A percentile compares a stretch with the other conserved stretches of the same genome.
These are phyloP conservation scores for Empis stercorea DNA, from an alignment of 2,888 invertebrate species.

Conservation along the genomic window DNA sequence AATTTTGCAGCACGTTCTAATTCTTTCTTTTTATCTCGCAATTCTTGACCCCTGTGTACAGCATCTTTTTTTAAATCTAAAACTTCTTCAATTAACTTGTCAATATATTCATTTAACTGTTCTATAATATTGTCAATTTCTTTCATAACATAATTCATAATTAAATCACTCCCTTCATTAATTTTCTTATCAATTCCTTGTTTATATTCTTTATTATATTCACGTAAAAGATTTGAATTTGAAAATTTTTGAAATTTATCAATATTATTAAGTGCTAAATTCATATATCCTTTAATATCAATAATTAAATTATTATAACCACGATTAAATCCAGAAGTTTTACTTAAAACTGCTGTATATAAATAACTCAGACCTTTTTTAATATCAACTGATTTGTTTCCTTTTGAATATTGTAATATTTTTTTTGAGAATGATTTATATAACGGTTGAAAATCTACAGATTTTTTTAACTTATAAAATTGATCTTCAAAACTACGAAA, in stretches of 20 bases:
- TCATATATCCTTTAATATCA: background rate
- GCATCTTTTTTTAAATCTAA: background rate
- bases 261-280: background rate
- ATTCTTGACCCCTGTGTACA: background rate
- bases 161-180: background rate
- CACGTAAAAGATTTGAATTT: background rate
- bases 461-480: background rate
- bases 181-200: background rate
- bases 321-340: background rate
- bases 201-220: background rate
- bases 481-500: background rate
- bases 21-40: background rate
- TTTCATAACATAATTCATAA: background rate
- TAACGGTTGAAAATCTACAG: background rate
- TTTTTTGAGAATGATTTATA: background rate
- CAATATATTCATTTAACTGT: background rate
- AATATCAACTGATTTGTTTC: no score
- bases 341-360: background rate
- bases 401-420: background rate
- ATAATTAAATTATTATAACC: background rate
- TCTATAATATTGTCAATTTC: background rate
- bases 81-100: background rate
- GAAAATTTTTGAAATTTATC: background rate
- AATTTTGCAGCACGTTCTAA: background rate
- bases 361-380: background rate